phyloP scores from a whole-genome alignment of 2,113 vertebrate species.

The Argyrosomus japonicus region DNA sequence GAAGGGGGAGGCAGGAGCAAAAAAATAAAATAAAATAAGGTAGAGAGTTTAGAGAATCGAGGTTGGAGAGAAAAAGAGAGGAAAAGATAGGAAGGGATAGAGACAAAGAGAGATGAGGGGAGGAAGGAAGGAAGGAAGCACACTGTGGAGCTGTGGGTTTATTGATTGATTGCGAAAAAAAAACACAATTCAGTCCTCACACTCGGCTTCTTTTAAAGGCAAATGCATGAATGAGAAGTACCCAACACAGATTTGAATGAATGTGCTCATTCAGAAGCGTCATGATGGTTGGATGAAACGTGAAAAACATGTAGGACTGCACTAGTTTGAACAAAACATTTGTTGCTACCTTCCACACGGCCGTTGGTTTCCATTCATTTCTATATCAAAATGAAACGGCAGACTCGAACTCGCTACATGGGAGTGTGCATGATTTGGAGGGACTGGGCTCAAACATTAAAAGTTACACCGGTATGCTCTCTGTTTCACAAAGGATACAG shows the following conservation, averaged over 20 bases:
- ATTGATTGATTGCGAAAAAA: conserved; percentile 24
- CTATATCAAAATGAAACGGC: background rate
- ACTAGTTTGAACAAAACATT: too few relatives aligned
- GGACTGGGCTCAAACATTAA: too few relatives aligned
- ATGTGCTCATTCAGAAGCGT: background rate
- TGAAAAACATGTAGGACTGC: too few relatives aligned
- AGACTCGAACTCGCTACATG: too few relatives aligned
- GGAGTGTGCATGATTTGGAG: too few relatives aligned
- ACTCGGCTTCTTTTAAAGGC: background rate
- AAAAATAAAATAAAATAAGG: too few relatives aligned
- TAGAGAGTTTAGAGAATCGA: background rate
- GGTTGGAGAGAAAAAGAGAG: background rate
- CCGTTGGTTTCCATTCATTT: background rate
- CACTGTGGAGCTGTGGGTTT: background rate
- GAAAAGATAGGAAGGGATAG: background rate
- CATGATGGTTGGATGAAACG: background rate
- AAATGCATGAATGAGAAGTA: background rate
- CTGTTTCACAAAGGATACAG: too few relatives aligned
- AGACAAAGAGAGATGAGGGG: background rate
- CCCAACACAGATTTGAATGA: background rate
- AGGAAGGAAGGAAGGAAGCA: background rate
- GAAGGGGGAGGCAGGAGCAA: too few relatives aligned
- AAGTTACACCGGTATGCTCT: too few relatives aligned
- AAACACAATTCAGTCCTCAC: conserved; percentile 20
- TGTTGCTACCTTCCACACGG: background rate